Evolutionary conservation across 2,113 vertebrate genomes (phyloP), one percentile per base, ranked within the genome.

Genomic region (Lepisosteus osseus): DNA sequence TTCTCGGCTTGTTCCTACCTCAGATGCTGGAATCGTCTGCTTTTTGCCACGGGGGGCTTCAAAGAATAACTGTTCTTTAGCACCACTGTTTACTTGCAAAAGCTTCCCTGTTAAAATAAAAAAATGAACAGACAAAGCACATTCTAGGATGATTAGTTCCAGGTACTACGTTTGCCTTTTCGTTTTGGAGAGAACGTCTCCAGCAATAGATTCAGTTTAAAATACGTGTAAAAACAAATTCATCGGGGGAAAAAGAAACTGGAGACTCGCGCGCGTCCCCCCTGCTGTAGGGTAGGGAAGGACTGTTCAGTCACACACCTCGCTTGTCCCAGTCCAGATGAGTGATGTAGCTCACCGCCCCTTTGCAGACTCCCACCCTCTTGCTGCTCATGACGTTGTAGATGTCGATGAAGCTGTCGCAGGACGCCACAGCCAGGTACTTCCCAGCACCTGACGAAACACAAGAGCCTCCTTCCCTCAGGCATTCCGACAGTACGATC

Each of bases 361-460:
- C 96, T 85, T 96, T 98, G 86, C 97, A 99, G 57, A 97, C 92
- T 69, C 97, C 97, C 6, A 99, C 96, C 7, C 97, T 88, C 76
- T 99, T 99, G 86, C 96, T 99, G 83, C 92, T 99, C 94, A 95
- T 94, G 63, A 99, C 94, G 7, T 96, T 97, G 86, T 99, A 99
- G 79, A 99, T 97, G 70, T 99, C 97, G 78, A 97, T 92, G 85
- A 98, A 98, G 65, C 92, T 96, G 84, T 99, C 97, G 63, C 89
- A 94, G 29, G 97, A 99, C 51, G 96, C 97, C 12, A 99, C 97
- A 9, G 95, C 95, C 6, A 99, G 91, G 74, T 99, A 99, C 75
- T 99, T 99, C 47, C 97, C 97, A 76, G 91, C 77, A 78, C 95
- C 97, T 99, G 77, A 56, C 86, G 84, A 9, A 77, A 70, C 8